Base-by-base conservation (phyloP, 2,797 vertebrate genomes). In the Oceanodroma leucorhoa region DNA sequence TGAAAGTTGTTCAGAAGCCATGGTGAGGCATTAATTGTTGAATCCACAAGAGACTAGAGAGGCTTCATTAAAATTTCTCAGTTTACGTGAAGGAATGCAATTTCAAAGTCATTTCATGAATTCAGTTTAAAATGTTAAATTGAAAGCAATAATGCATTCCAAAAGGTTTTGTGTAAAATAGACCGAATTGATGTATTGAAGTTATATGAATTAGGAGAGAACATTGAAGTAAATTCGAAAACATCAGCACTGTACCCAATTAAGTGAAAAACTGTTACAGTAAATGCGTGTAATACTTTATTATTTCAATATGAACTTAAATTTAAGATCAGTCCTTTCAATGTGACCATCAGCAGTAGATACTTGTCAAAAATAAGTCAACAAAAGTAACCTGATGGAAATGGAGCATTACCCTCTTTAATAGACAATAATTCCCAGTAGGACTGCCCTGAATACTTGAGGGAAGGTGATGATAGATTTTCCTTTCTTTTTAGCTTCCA, bases 401-500 rank as follows among this genome's bases (percentile, higher is more conserved):
- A 60, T 54, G 27, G 43, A 78, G 11, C 13, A 50, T 71, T 94
- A 18, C 12, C 23, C 34, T 91, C 40, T 90, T 1, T 83, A 81
- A 78, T 8, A 60, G 64, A 58, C 2, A 4, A 5, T 88, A 60
- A 91, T 93, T 95, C 86, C 73, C 67, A 54, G 14, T 80, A 92
- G 55, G 43, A 72, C 29, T 87, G 64, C 73, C 32, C 43, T 92
- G 55, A 93, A 61, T 93, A 93, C 64, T 82, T 73, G 34, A 75
- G 73, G 62, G 55, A 87, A 66, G 43, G 72, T 65, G 83, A 38
- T 87, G 8, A 81, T 23, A 83, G 36, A 53, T 85, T 92, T 80
- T 73, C 54, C 32, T 93, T 90, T 92, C 43, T 51, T 93, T 95
- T 93, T 91, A 86, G 77, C 83, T 90, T 95, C 66, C 76, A 81